phyloP scores from a whole-genome alignment of 2,797 vertebrate species.

The Spondyliosoma cantharus region DNA sequence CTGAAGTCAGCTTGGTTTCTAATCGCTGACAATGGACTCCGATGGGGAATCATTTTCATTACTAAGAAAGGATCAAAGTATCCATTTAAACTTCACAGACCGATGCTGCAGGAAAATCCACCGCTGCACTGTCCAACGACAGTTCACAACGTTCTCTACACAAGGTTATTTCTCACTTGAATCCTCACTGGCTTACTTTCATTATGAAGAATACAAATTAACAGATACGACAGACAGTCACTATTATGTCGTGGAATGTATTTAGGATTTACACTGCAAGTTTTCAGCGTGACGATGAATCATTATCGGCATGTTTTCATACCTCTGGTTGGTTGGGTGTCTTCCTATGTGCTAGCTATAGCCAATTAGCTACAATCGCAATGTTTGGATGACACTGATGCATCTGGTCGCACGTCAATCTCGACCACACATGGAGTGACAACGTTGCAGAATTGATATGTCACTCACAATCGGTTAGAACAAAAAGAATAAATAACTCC shows the following conservation, averaged over 20 bases:
- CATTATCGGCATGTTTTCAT: background rate
- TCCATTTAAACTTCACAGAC: background rate
- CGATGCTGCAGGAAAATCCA: background rate
- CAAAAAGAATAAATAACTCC: too few species aligned
- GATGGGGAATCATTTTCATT: background rate
- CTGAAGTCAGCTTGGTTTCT: background rate
- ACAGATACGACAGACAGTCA: background rate
- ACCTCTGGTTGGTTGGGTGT: too few species aligned
- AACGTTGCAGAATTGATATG: too few species aligned
- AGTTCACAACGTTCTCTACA: background rate
- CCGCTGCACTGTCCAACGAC: background rate
- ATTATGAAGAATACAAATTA: background rate
- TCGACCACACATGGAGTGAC: too few species aligned
- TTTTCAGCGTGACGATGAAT: background rate
- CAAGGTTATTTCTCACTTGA: background rate
- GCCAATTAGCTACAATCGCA: too few species aligned
- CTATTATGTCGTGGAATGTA: background rate
- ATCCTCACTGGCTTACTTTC: background rate
- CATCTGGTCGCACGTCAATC: too few species aligned
- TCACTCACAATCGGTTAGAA: too few species aligned
- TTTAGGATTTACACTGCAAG: background rate
- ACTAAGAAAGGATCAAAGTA: background rate
- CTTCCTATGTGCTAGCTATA: too few species aligned
- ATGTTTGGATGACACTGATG: too few species aligned
- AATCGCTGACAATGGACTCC: background rate